Evolutionary conservation across 2,113 vertebrate genomes (phyloP).

Genomic region (Lepidothrix coronata): DNA sequence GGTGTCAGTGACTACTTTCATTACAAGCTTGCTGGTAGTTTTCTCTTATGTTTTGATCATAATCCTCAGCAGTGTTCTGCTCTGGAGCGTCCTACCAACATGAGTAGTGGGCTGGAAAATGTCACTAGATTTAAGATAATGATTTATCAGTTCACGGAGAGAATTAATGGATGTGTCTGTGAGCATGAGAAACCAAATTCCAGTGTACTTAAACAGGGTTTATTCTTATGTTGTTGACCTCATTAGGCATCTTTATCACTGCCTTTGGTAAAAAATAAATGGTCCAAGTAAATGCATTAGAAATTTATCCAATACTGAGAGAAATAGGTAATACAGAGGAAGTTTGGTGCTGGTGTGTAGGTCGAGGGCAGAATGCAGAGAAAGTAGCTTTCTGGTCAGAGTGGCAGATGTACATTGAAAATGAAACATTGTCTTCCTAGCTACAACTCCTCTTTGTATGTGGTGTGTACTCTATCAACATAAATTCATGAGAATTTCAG

Average conservation of each 20-base stretch:
- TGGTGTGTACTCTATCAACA: not conserved
- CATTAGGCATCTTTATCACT: not conserved
- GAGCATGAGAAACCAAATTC: not conserved
- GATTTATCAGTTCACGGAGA: not conserved
- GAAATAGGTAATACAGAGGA: not conserved
- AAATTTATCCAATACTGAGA: not conserved
- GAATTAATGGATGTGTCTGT: not conserved
- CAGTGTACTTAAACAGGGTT: not conserved
- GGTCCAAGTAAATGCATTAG: not conserved
- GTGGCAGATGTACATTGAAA: not conserved
- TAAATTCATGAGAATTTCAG: not conserved
- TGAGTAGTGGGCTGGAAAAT: not conserved
- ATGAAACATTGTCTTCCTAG: not conserved
- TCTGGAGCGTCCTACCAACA: not conserved
- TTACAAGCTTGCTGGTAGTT: not conserved
- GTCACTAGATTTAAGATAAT: not conserved
- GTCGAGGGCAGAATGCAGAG: not conserved
- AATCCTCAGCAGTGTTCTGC: not conserved
- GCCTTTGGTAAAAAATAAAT: not conserved
- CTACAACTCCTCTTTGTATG: not conserved
- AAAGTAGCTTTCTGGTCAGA: not conserved
- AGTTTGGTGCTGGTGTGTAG: not conserved
- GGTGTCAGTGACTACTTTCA: not conserved
- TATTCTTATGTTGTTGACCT: not conserved
- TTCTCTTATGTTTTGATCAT: not conserved